Conservation (phyloP, 2,888 invertebrate genomes). For the Eristalis intricaria region DNA sequence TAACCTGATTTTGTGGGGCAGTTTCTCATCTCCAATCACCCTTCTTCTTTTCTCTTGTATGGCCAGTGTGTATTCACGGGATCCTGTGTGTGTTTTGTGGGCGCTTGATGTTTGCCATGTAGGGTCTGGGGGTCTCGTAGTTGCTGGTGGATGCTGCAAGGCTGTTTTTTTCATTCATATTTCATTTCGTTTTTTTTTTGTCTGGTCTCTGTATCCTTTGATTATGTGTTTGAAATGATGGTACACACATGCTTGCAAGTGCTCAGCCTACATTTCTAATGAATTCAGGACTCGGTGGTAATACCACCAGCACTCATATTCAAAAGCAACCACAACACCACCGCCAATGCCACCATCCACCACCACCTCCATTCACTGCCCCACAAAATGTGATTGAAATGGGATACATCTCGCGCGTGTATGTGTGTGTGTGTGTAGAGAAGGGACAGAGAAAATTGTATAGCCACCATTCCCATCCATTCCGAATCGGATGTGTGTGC, state of each 20-base stretch:
- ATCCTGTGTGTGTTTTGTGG: background rate
- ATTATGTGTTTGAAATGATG: background rate
- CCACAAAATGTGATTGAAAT: constrained; percentile 15
- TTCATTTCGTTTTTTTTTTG: background rate
- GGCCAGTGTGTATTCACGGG: background rate
- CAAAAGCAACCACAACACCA: background rate
- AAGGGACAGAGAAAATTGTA: too few species aligned
- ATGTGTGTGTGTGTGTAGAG: too few species aligned
- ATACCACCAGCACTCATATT: background rate
- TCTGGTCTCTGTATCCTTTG: background rate
- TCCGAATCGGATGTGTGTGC: too few species aligned
- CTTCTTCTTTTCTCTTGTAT: background rate
- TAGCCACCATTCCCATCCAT: too few species aligned
- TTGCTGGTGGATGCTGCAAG: too few species aligned
- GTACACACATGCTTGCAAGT: background rate
- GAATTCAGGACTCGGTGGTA: constrained; percentile 20
- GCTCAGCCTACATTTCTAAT: constrained; percentile 23
- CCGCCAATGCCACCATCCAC: background rate
- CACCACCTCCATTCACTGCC: background rate
- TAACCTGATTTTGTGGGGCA: constrained; percentile 44
- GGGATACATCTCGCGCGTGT: background rate
- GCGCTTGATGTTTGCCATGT: too few species aligned
- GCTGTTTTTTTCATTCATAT: background rate
- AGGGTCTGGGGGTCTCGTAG: too few species aligned
- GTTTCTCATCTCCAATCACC: background rate